A percentile compares a stretch with the other conserved stretches of the same genome.
Conservation (phyloP, 2,113 vertebrate genomes). For the Eublepharis macularius region DNA sequence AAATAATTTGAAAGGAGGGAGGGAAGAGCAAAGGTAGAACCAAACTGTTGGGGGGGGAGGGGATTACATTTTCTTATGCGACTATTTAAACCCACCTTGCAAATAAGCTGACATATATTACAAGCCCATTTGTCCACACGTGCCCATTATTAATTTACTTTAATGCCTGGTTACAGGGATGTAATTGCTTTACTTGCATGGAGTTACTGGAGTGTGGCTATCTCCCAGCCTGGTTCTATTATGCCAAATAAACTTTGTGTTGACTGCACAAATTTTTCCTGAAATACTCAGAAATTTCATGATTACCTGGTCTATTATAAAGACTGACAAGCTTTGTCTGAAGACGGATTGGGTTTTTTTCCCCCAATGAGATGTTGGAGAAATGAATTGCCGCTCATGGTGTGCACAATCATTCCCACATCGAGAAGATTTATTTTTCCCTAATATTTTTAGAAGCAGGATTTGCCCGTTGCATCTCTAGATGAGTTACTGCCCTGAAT, state of each 20-base stretch:
- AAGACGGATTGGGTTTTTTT: too few relatives aligned
- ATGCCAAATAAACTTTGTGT: background rate
- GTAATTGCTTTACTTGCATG: background rate
- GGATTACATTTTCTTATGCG: background rate
- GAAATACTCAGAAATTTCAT: background rate
- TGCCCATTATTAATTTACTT: background rate
- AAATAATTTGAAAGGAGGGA: background rate
- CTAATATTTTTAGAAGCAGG: background rate
- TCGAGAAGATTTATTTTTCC: too few relatives aligned
- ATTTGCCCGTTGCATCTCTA: background rate
- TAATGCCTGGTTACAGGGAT: background rate
- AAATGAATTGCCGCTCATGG: too few relatives aligned
- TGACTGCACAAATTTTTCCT: background rate
- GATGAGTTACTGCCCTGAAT: background rate
- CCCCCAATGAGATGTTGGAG: too few relatives aligned
- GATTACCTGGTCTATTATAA: background rate
- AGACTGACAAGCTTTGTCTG: background rate
- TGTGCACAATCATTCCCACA: background rate
- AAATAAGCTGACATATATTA: background rate
- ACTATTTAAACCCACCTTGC: background rate
- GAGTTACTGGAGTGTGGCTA: background rate
- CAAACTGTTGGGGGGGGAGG: background rate
- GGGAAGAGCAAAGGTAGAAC: background rate
- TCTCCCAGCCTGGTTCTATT: background rate
- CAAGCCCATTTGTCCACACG: too few relatives aligned